phyloP scores from a whole-genome alignment of 1,140 invertebrate genomes.

The fruit fly (Drosophila melanogaster) region DNA sequence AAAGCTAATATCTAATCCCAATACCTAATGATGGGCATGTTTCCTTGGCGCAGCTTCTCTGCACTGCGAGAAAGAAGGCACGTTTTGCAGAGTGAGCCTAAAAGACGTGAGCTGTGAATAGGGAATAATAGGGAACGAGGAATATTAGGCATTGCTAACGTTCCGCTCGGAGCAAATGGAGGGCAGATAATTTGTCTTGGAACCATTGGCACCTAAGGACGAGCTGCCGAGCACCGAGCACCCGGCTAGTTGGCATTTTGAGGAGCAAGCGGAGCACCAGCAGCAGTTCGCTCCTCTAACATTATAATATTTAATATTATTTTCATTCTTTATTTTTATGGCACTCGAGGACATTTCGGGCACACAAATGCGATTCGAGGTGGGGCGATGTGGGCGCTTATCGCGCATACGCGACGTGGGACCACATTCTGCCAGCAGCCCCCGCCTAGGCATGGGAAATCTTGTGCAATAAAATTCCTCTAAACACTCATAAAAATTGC shows the following conservation, averaged over 20 bases:
- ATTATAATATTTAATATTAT: conserved; percentile 80
- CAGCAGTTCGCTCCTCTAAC: conserved; percentile 20
- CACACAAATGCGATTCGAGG: conserved; percentile 52
- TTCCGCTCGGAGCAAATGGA: conserved; percentile 21
- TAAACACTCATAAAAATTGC: conserved; percentile 85
- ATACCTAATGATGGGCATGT: too few species aligned
- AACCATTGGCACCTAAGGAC: conserved; percentile 1
- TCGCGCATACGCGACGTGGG: conserved; percentile 75
- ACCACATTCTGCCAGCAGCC: conserved; percentile 10
- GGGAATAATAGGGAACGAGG: background rate
- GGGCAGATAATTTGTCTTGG: conserved; percentile 28
- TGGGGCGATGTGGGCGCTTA: conserved; percentile 46
- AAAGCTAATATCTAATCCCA: too few species aligned
- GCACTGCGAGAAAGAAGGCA: background rate
- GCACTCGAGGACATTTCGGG: conserved; percentile 72
- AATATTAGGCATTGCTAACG: conserved; percentile 40
- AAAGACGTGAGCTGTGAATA: conserved; percentile 47
- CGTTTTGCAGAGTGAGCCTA: too few species aligned
- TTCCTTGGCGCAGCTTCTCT: too few species aligned
- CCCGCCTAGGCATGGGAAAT: conserved; percentile 67
- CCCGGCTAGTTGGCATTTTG: conserved; percentile 13
- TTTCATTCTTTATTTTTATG: conserved; percentile 80
- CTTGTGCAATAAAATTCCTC: conserved; percentile 84
- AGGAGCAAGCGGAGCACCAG: background rate
- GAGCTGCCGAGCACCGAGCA: background rate